phyloP scores from a whole-genome alignment of 2,113 vertebrate genomes.

The Petrocephalus zakoni region DNA sequence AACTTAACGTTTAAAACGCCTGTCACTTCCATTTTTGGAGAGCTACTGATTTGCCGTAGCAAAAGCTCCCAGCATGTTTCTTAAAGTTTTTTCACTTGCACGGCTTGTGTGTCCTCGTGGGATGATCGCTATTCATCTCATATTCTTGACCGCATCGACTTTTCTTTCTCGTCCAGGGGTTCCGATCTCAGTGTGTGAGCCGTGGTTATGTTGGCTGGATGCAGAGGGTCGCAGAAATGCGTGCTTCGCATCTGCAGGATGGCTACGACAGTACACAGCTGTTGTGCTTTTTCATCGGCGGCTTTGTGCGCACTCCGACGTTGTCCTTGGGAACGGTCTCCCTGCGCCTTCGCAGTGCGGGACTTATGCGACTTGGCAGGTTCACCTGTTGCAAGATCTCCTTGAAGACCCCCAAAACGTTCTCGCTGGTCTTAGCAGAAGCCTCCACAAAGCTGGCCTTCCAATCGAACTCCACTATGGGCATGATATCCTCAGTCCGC shows the following conservation, averaged over 20 bases:
- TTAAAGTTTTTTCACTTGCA: not conserved
- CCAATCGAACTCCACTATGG: slow-evolving; percentile 53
- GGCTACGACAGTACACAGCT: slow-evolving; percentile 54
- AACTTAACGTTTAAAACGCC: not conserved
- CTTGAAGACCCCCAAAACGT: slow-evolving; percentile 47
- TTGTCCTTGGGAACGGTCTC: slow-evolving; percentile 30
- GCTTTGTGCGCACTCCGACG: slow-evolving; percentile 24
- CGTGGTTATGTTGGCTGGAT: not conserved
- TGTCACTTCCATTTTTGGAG: not conserved
- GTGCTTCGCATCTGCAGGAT: not conserved
- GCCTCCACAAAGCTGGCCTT: slow-evolving; percentile 52
- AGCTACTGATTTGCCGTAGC: not conserved
- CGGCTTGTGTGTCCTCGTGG: not conserved
- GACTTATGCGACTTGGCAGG: slow-evolving; percentile 44
- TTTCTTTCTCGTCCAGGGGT: too few relatives aligned
- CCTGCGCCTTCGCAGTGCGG: slow-evolving; percentile 40
- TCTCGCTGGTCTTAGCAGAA: slow-evolving; percentile 53
- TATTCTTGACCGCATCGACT: not conserved
- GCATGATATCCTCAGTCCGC: slow-evolving; percentile 38
- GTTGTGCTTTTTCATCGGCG: slow-evolving; percentile 42
- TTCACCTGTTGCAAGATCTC: slow-evolving; percentile 53
- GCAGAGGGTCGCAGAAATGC: not conserved
- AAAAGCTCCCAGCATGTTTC: not conserved
- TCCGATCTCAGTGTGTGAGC: not conserved
- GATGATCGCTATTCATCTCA: not conserved